Evolutionary conservation across 2,888 invertebrate genomes (phyloP).

Genomic region (Fragum fragum): DNA sequence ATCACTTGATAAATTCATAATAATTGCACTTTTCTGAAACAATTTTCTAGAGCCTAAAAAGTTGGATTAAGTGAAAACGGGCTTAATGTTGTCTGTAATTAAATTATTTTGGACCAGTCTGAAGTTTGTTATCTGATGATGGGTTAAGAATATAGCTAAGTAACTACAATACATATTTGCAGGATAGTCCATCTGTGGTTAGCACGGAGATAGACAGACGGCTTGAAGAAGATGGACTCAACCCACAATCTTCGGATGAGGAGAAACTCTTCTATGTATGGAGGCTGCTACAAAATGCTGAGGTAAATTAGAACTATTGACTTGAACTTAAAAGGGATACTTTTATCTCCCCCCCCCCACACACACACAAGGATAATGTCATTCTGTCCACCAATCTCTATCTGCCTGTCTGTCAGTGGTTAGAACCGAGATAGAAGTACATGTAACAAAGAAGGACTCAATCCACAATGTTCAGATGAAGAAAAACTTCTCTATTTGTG

Average conservation of each 20-base stretch:
- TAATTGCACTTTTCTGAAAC: too few species aligned
- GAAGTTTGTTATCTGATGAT: too few species aligned
- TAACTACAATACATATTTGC: conserved; percentile 24
- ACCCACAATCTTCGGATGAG: conserved; percentile 76
- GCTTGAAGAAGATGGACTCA: conserved; percentile 81
- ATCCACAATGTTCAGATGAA: conserved; percentile 76
- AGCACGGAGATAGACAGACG: conserved; percentile 75
- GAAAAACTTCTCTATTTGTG: conserved; percentile 83
- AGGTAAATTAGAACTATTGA: conserved; percentile 69
- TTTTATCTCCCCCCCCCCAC: too few species aligned
- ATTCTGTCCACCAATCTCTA: too few species aligned
- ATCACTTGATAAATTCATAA: too few species aligned
- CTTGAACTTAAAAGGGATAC: too few species aligned
- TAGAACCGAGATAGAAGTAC: conserved; percentile 76
- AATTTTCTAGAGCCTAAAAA: too few species aligned
- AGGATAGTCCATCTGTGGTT: conserved; percentile 78
- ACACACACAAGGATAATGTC: too few species aligned
- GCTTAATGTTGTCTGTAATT: too few species aligned
- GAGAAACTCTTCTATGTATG: conserved; percentile 83
- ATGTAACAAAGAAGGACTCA: conserved; percentile 83
- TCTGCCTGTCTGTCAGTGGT: conserved; percentile 70
- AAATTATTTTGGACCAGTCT: too few species aligned
- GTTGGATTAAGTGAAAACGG: too few species aligned
- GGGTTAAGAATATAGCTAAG: too few species aligned
- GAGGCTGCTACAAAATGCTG: conserved; percentile 79